Conservation (phyloP, 2,888 invertebrate species). For the Amphipyra berbera region DNA sequence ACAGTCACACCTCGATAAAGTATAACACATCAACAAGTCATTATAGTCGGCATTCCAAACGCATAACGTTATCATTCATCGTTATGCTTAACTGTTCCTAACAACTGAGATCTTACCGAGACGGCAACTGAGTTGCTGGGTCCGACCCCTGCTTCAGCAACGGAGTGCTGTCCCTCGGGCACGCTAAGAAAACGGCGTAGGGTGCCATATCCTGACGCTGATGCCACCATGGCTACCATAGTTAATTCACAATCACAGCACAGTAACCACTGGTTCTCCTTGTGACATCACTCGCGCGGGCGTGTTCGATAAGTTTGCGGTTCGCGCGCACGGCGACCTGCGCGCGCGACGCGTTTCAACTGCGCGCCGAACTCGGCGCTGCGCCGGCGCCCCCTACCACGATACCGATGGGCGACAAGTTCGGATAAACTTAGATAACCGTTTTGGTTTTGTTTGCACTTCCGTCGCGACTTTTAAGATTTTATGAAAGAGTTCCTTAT, state of each 20-base stretch:
- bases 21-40: slow-evolving; percentile 63
- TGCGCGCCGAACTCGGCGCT: slow-evolving; percentile 63
- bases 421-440: slow-evolving; percentile 73
- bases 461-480: slow-evolving; percentile 57
- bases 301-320: slow-evolving; percentile 61
- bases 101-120: slow-evolving; percentile 78
- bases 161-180: slow-evolving; percentile 80
- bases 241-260: slow-evolving; percentile 76
- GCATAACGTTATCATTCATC: slow-evolving; percentile 69
- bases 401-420: slow-evolving; percentile 41
- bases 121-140: slow-evolving; percentile 84
- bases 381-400: slow-evolving; percentile 63
- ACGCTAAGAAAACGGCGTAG: slow-evolving; percentile 87
- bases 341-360: slow-evolving; percentile 81
- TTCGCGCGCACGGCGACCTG: slow-evolving; percentile 76
- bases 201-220: slow-evolving; percentile 87
- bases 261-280: slow-evolving; percentile 73
- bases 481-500: slow-evolving; percentile 43
- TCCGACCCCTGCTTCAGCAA: slow-evolving; percentile 72
- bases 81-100: slow-evolving; percentile 51
- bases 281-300: slow-evolving; percentile 82
- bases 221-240: slow-evolving; percentile 88
- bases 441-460: slow-evolving; percentile 68
- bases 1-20: slow-evolving; percentile 69
- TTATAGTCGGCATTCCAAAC: slow-evolving; percentile 76